Evolutionary conservation across 53 echinoderm and acorn worm genomes (phyloP), one percentile per base, ranked within the genome.

Genomic region (Patiria pectinifera): DNA sequence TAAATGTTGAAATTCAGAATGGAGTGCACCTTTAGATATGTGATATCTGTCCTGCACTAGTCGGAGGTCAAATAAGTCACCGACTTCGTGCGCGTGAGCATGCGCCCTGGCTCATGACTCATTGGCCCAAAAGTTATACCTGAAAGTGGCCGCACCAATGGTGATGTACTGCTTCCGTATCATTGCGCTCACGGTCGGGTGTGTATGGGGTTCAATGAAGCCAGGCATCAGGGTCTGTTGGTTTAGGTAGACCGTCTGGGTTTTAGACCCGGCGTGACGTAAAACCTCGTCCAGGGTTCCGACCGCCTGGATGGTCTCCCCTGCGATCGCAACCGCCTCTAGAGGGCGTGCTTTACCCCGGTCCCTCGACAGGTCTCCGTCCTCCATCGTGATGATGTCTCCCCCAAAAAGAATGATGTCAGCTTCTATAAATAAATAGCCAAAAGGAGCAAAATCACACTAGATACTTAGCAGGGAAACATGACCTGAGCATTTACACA

Each of bases 191-290:
- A 62, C 4, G 69, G 75, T 48, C 24, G 92, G 86, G 72, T 93
- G 93, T 53, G 90, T 91, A 23, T 93, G 93, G 15, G 86, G 87
- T 24, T 94, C 94, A 71, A 94, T 94, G 66, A 94, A 91, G 10
- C 94, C 94, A 6, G 94, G 92, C 87, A 93, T 93, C 62, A 93
- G 63, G 45, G 93, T 93, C 91, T 93, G 93, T 23, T 78, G 78
- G 72, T 93, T 93, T 2, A 93, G 91, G 59, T 76, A 93, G 58
- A 93, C 91, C 12, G 84, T 69, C 49, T 84, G 19, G 10, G 93
- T 93, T 78, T 80, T 60, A 16, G 45, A 45, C 26, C 94, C 94
- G n/a, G 35, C 83, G 61, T 24, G 69, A 10, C 62, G 21, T 26
- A 94, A 92, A 53, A 92, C 94, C 11, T 82, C 46, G 16, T 82